Evolutionary conservation across 1,140 invertebrate species (phyloP).

Genomic region (Lasioglossum albipes): DNA sequence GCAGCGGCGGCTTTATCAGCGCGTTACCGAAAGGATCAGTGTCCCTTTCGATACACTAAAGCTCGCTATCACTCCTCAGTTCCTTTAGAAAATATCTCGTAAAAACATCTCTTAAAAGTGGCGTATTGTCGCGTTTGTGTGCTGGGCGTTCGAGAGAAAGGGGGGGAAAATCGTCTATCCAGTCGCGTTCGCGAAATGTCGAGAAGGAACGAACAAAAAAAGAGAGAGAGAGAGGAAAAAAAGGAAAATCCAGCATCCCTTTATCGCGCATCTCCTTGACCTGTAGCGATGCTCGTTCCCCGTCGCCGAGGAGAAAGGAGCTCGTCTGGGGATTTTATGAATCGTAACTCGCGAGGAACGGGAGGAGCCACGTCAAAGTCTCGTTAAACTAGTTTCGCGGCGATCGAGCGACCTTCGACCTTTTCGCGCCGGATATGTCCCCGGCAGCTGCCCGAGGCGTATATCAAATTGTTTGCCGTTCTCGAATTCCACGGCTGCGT

Average conservation of each 20-base stretch:
- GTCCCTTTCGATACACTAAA: no score
- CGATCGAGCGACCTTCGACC: conserved; percentile 10
- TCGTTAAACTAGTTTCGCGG: conserved; percentile 17
- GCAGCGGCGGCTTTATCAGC: no score
- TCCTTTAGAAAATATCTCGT: no score
- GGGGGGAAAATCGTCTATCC: neutral
- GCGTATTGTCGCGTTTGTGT: no score
- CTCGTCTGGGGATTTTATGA: neutral
- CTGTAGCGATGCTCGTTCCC: neutral
- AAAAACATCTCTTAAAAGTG: no score
- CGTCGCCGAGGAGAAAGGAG: no score
- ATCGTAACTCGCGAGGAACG: neutral
- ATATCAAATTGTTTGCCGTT: conserved; percentile 24
- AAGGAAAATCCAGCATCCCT: neutral
- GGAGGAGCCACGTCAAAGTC: conserved; percentile 2
- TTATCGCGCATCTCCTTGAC: conserved; percentile 18
- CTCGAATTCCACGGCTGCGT: neutral
- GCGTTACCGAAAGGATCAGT: no score
- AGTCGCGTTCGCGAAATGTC: neutral
- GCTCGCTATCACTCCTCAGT: no score
- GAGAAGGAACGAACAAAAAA: neutral
- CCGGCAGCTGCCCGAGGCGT: neutral
- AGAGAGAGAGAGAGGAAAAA: no score
- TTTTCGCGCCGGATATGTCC: conserved; percentile 2
- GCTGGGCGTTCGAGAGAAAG: no score